Evolutionary conservation across 2,113 vertebrate genomes (phyloP).

Genomic region (Dromas ardeola): DNA sequence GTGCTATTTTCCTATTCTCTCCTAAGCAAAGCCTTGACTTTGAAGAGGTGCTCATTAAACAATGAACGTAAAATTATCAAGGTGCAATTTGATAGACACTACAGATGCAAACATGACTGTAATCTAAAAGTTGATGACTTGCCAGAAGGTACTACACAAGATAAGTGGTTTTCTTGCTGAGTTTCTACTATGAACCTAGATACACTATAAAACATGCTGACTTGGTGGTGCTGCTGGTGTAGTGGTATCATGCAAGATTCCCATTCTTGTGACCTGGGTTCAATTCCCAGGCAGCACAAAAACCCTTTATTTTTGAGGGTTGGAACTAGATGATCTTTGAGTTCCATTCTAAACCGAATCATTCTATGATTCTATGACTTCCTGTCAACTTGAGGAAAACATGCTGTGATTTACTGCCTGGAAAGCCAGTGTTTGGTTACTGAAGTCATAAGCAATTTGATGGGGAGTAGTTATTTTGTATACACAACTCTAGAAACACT

Average conservation of each 20-base stretch:
- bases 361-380: neutral
- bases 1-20: neutral
- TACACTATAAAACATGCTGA: neutral
- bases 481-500: neutral
- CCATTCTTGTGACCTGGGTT: conserved; percentile 99
- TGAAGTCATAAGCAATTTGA: conserved; percentile 39
- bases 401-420: neutral
- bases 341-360: too few species aligned
- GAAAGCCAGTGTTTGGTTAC: neutral
- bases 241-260: conserved; percentile 99
- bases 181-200: neutral
- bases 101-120: neutral
- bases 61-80: neutral
- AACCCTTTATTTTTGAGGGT: too few species aligned
- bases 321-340: too few species aligned
- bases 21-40: neutral
- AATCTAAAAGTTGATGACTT: neutral
- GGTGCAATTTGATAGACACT: neutral
- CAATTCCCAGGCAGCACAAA: conserved; percentile 70
- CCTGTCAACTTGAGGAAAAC: conserved; percentile 10
- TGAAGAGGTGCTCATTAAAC: neutral
- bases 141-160: neutral
- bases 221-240: conserved; percentile 79
- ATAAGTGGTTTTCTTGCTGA: neutral
- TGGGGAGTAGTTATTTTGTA: neutral